Percentiles rank a stretch among this genome's conserved stretches.
Evolutionary conservation across 2,797 vertebrate species (phyloP).

Genomic region (Rhinoraja longicauda): DNA sequence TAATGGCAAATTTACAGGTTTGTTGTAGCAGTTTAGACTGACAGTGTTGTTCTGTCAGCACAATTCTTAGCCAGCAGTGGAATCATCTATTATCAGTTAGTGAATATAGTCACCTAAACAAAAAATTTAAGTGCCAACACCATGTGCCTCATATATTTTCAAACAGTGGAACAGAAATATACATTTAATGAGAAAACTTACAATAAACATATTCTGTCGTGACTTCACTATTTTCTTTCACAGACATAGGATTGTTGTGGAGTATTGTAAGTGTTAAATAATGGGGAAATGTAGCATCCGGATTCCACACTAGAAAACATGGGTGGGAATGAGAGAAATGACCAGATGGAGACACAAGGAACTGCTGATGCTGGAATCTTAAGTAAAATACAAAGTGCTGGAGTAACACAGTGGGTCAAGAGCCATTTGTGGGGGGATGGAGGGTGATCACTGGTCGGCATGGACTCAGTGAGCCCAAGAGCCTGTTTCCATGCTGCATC

Average conservation of each 20-base stretch:
- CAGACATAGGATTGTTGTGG: neutral
- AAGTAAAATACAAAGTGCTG: too few species aligned
- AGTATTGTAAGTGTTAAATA: too few species aligned
- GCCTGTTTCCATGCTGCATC: neutral
- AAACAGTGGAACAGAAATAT: neutral
- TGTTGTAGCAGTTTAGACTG: conserved; percentile 9
- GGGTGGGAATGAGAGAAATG: too few species aligned
- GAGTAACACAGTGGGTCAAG: too few species aligned
- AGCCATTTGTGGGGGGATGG: too few species aligned
- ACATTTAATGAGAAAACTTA: neutral
- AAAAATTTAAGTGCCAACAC: neutral
- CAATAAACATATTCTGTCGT: neutral
- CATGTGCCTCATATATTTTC: neutral
- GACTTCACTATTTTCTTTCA: neutral
- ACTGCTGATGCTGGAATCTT: too few species aligned
- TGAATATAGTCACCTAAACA: neutral
- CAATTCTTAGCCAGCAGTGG: neutral
- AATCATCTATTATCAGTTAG: neutral
- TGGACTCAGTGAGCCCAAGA: too few species aligned
- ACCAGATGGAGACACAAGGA: neutral
- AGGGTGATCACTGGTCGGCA: too few species aligned
- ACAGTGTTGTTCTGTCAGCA: conserved; percentile 34
- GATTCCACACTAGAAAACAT: neutral
- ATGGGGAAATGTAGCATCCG: neutral
- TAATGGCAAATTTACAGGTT: conserved; percentile 11